phyloP scores from a whole-genome alignment of 2,888 invertebrate species.

The Phengaris alcon region DNA sequence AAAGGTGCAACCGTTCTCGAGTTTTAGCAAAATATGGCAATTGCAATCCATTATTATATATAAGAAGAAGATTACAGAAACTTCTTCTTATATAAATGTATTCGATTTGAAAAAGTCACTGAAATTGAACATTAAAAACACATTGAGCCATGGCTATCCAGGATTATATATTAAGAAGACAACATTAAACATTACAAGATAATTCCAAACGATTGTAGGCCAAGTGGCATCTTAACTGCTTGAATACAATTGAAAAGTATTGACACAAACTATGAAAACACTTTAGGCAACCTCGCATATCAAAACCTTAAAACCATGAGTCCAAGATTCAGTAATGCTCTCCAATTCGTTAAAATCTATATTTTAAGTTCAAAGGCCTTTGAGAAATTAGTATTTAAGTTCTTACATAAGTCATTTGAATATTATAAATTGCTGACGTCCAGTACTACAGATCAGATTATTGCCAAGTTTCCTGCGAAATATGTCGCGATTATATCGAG shows the following conservation, averaged over 20 bases:
- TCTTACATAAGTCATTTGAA: neutral
- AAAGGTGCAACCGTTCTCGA: too few species aligned
- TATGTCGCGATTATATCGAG: conserved; percentile 6
- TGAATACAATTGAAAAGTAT: neutral
- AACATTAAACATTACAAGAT: neutral
- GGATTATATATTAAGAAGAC: too few species aligned
- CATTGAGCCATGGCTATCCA: too few species aligned
- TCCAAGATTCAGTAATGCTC: neutral
- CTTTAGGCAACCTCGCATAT: neutral
- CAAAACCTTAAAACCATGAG: neutral
- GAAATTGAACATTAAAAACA: too few species aligned
- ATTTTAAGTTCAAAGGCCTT: neutral
- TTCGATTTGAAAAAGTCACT: too few species aligned
- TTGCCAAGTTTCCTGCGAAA: neutral
- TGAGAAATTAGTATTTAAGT: neutral
- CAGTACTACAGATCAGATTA: neutral
- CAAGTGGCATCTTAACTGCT: conserved; percentile 3
- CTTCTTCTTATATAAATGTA: too few species aligned
- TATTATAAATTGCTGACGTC: neutral
- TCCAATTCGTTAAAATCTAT: neutral
- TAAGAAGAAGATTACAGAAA: too few species aligned
- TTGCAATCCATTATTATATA: too few species aligned
- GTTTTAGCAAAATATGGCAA: too few species aligned
- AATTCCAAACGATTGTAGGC: neutral
- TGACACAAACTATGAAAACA: neutral